Base-by-base conservation (phyloP, 2,888 invertebrate genomes). In the Isoperla grammatica region DNA sequence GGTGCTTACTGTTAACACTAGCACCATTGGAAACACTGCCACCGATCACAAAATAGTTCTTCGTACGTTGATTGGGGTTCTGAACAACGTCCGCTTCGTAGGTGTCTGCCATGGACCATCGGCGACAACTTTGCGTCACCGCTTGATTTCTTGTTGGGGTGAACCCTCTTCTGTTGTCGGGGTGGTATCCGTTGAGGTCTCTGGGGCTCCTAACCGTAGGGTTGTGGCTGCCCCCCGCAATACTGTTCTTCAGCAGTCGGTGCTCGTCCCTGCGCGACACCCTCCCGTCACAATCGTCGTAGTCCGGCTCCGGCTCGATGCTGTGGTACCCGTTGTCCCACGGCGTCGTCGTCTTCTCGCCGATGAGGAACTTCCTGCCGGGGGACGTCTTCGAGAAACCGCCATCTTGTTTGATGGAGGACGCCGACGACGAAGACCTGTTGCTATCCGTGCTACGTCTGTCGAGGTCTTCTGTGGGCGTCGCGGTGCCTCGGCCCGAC, bases 391-490 rank as follows among this genome's bases (percentile, higher is more conserved):
- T 17, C 11, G 43, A 43, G 43, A 43, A 43, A 6, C 17, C 9
- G 17, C 17, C 13, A 17, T 43, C 55, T 23, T 54, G 54, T 54
- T 40, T 40, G 37, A 45, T 19, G 22, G 56, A 53, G 29, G 57
- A 53, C 17, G 42, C 39, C 23, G 61, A 57, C 20, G 57, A 57
- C 13, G 64, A 56, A 5, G 63, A 63, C n/a, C 61, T 43, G 53
- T 63, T 62, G 60, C 64, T 64, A 40, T 59, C 63, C 20, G 64
- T 65, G 56, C 64, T 64, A 15, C 64, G 55, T 9, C 65, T 39
- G 57, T 65, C 65, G 13, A 63, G 45, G 50, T 65, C 65, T 43
- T 65, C 65, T 1, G 62, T 57, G 17, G 64, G 62, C 43, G 63
- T 62, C 15, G 63, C 60, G 29, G 63, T 60, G 35, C 64, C 64